These are phyloP conservation scores for Nasonia longicornis DNA, from an alignment of 1,140 invertebrate genomes.

Conservation along the genomic window DNA sequence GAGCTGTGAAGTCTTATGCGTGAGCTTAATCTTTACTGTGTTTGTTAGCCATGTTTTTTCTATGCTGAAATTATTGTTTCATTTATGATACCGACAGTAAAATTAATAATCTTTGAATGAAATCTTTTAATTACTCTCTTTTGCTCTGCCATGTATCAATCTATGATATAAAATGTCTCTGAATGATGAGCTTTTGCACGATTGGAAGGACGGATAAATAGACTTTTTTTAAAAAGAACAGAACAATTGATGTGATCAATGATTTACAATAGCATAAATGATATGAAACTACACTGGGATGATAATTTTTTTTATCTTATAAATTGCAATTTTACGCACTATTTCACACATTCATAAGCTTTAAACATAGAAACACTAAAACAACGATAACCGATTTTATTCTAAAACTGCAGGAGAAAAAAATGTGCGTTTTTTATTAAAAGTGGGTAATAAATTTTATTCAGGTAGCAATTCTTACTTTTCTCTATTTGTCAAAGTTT, in stretches of 20 bases:
- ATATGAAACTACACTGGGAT: too few relatives aligned
- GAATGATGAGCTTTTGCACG: not conserved
- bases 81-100: too few relatives aligned
- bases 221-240: not conserved
- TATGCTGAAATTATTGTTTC: too few relatives aligned
- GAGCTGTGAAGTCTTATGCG: slow-evolving; percentile 37
- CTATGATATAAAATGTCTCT: not conserved
- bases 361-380: not conserved
- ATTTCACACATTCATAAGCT: not conserved
- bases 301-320: too few relatives aligned
- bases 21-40: slow-evolving; percentile 56
- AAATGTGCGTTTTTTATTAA: slow-evolving; percentile 35
- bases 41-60: slow-evolving; percentile 55
- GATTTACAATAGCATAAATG: too few relatives aligned
- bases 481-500: not conserved
- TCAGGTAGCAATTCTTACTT: too few relatives aligned
- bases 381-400: not conserved
- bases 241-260: too few relatives aligned
- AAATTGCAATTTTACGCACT: not conserved
- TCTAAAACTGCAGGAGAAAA: slow-evolving; percentile 31
- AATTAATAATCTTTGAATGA: too few relatives aligned
- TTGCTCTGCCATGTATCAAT: not conserved
- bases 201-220: not conserved
- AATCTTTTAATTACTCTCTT: too few relatives aligned
- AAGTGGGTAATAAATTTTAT: not conserved